Percentiles rank a stretch among this genome's conserved stretches.
Evolutionary conservation across 1,140 invertebrate species (phyloP).

Genomic region (Adoxophyes honmai): DNA sequence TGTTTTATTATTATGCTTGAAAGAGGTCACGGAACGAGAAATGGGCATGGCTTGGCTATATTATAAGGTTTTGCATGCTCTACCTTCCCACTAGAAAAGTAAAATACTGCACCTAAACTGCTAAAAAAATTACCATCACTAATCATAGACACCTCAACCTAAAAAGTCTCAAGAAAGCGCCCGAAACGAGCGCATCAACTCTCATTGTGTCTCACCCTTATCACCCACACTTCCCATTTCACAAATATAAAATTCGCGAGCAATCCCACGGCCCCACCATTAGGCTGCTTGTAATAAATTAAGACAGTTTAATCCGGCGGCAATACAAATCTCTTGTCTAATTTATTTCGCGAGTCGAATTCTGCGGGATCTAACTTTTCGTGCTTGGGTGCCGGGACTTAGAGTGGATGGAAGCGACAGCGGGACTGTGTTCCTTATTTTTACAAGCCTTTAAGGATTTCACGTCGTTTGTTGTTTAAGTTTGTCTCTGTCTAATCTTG

Average conservation of each 20-base stretch:
- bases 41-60: no score
- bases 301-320: constrained; percentile 17
- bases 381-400: constrained; percentile 16
- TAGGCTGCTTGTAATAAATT: constrained; percentile 10
- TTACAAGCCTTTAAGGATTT: no score
- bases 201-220: background rate
- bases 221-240: background rate
- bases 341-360: constrained; percentile 47
- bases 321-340: constrained; percentile 47
- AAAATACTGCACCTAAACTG: no score
- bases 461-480: no score
- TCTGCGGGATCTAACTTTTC: constrained; percentile 34
- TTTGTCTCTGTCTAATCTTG: no score
- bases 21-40: no score
- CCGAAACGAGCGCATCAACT: background rate
- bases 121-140: no score
- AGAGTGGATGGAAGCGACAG: background rate
- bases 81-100: no score
- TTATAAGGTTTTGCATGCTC: no score
- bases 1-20: no score
- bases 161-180: background rate
- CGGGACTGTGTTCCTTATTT: no score
- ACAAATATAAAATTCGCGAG: constrained; percentile 2
- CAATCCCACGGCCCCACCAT: constrained; percentile 9
- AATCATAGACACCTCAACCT: no score